Percentiles rank a stretch among this genome's conserved stretches.
Conservation (phyloP, 2,888 invertebrate genomes). For the Acanthosepion pharaonis region DNA sequence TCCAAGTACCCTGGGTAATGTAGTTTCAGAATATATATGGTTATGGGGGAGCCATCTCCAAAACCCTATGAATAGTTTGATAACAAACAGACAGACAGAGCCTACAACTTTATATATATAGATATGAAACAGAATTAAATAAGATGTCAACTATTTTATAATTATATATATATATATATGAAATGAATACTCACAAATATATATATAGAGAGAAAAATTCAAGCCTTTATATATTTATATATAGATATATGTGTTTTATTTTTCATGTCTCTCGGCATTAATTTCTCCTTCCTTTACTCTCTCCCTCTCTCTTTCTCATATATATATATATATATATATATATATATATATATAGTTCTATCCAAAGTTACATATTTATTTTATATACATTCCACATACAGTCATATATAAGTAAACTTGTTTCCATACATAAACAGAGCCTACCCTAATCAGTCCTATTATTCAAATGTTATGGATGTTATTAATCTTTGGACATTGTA, state of each 20-base stretch:
- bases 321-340: neutral
- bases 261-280: no score
- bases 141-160: no score
- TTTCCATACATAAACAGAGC: neutral
- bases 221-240: neutral
- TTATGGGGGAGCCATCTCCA: no score
- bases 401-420: neutral
- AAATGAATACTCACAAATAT: no score
- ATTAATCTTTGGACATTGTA: neutral
- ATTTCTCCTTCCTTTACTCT: no score
- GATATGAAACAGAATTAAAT: no score
- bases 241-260: neutral
- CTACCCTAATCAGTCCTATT: neutral
- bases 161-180: neutral
- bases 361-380: neutral
- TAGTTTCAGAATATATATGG: no score
- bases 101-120: no score
- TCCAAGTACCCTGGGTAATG: no score
- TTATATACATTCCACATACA: neutral
- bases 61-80: no score
- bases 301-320: neutral
- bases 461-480: slow-evolving; percentile 22
- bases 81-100: no score
- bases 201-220: no score
- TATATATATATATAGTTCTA: neutral